These are phyloP conservation scores for Drosophila recens DNA, from an alignment of 2,888 invertebrate species.

Conservation along the genomic window DNA sequence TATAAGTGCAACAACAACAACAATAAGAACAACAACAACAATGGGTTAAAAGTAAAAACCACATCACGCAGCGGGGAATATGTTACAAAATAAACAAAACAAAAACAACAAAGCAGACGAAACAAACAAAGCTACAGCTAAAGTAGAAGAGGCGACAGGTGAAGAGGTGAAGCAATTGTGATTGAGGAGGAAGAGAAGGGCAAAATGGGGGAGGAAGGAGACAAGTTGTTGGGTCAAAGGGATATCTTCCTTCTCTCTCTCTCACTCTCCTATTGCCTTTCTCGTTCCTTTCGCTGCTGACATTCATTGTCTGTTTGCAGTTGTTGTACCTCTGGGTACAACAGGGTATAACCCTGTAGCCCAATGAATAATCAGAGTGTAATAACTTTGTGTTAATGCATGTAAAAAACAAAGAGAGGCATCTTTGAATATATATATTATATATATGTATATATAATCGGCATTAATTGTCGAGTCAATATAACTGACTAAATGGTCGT, in stretches of 20 bases:
- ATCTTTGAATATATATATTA: too few relatives aligned
- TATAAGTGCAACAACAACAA: slow-evolving; percentile 33
- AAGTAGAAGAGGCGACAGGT: slow-evolving; percentile 17
- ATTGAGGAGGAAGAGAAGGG: too few relatives aligned
- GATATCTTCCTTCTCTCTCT: neutral
- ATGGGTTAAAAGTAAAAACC: slow-evolving; percentile 43
- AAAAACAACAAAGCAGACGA: slow-evolving; percentile 39
- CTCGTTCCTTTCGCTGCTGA: slow-evolving; percentile 21
- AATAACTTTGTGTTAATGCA: neutral
- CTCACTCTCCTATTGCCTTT: slow-evolving; percentile 10
- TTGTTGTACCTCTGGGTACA: slow-evolving; percentile 29
- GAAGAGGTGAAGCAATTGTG: neutral
- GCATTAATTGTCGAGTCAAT: too few relatives aligned
- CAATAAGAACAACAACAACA: slow-evolving; percentile 14
- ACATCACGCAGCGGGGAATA: slow-evolving; percentile 59
- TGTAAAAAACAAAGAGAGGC: neutral
- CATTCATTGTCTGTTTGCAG: slow-evolving; percentile 53
- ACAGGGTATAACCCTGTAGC: neutral
- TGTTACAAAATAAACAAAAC: slow-evolving; percentile 56
- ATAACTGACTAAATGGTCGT: too few relatives aligned
- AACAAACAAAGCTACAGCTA: slow-evolving; percentile 34
- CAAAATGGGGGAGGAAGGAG: neutral
- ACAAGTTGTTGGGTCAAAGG: neutral
- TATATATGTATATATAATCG: too few relatives aligned
- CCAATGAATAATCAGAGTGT: neutral